These are phyloP conservation scores for Paedocypris sp. DNA, from an alignment of 2,113 vertebrate genomes.

Conservation along the genomic window DNA sequence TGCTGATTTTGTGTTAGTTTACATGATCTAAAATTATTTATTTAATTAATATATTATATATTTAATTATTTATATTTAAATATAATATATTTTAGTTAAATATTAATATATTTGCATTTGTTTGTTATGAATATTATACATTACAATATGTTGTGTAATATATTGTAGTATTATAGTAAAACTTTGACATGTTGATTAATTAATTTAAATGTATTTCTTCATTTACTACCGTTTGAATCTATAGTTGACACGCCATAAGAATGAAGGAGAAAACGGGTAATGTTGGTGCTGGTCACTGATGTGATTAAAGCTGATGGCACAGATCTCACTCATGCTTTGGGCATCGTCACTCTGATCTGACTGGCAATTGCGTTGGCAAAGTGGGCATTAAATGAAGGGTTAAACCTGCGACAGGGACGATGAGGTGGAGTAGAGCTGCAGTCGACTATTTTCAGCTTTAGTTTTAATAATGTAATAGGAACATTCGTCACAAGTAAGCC, in stretches of 20 bases:
- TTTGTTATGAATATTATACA: neutral
- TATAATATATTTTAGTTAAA: neutral
- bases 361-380: neutral
- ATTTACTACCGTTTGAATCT: too few relatives aligned
- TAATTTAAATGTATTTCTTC: too few relatives aligned
- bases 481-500: neutral
- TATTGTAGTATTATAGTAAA: neutral
- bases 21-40: too few relatives aligned
- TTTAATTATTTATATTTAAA: neutral
- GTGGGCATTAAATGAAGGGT: too few relatives aligned
- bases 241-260: too few relatives aligned
- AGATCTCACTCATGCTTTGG: too few relatives aligned
- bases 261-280: too few relatives aligned
- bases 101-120: neutral
- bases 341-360: too few relatives aligned
- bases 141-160: neutral
- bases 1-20: too few relatives aligned
- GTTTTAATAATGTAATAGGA: constrained; percentile 6
- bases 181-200: neutral
- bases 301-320: neutral
- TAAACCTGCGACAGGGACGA: neutral
- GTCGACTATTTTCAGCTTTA: neutral
- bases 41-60: too few relatives aligned
- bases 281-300: too few relatives aligned
- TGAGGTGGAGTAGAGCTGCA: neutral